Conservation (phyloP, 1,140 invertebrate species). For the Caerostris extrusa region DNA sequence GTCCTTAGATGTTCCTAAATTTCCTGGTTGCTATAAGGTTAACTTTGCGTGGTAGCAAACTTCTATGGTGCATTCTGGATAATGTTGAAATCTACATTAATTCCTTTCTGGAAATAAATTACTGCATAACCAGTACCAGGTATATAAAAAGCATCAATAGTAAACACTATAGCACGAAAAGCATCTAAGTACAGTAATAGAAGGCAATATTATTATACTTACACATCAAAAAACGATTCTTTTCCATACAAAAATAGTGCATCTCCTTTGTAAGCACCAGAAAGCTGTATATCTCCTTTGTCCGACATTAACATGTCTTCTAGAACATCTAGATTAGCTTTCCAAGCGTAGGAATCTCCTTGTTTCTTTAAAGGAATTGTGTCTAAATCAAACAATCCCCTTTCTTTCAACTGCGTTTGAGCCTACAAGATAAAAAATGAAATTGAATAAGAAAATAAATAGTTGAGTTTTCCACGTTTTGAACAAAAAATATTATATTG, state of each 20-base stretch:
- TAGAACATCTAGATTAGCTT: constrained; percentile 65
- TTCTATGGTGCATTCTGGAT: too few relatives aligned
- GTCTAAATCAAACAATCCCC: constrained; percentile 40
- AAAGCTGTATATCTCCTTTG: not conserved
- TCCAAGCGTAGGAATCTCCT: not conserved
- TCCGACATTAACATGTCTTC: constrained; percentile 39
- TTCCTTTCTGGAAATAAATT: too few relatives aligned
- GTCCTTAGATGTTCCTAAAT: too few relatives aligned
- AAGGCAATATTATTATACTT: constrained; percentile 4
- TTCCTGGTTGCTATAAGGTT: too few relatives aligned
- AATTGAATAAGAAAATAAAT: not conserved
- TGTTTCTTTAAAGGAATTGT: constrained; percentile 52
- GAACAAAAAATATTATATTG: not conserved
- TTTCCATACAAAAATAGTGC: constrained; percentile 64
- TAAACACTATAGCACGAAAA: too few relatives aligned
- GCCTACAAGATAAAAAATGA: not conserved
- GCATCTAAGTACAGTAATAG: too few relatives aligned
- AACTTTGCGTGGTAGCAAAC: too few relatives aligned
- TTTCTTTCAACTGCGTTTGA: not conserved
- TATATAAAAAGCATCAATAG: too few relatives aligned
- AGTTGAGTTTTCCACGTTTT: not conserved
- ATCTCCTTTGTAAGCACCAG: constrained; percentile 34
- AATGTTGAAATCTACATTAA: too few relatives aligned
- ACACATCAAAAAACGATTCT: constrained; percentile 68
- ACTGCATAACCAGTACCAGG: too few relatives aligned